Evolutionary conservation across 1,140 invertebrate species (phyloP).

Genomic region (Drosophila busckii): DNA sequence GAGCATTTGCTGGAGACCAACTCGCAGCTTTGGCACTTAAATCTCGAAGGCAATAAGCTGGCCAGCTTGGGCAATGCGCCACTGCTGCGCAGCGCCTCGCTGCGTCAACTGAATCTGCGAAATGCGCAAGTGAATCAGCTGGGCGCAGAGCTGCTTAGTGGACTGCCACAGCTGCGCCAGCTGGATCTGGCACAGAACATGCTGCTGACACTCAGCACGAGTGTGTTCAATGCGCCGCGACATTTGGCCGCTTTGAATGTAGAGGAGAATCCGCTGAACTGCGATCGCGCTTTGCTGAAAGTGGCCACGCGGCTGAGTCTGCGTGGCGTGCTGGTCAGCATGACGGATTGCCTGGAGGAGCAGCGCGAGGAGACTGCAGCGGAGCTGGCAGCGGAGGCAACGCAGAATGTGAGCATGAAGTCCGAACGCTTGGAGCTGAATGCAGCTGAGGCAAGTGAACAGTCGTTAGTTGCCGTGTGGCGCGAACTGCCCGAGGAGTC

Average conservation of each 20-base stretch:
- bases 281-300: conserved; percentile 47
- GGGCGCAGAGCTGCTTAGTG: conserved; percentile 32
- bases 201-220: conserved; percentile 50
- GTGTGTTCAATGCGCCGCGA: conserved; percentile 42
- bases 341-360: conserved; percentile 47
- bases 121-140: conserved; percentile 68
- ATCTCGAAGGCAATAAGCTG: conserved; percentile 71
- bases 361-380: neutral
- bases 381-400: conserved; percentile 13
- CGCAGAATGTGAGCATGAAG: neutral
- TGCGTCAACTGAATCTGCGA: conserved; percentile 56
- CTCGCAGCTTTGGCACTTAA: conserved; percentile 40
- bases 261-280: conserved; percentile 64
- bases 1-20: conserved; percentile 63
- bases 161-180: conserved; percentile 51
- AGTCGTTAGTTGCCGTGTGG: conserved; percentile 46
- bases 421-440: conserved; percentile 42
- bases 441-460: conserved; percentile 17
- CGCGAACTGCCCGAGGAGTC: conserved; percentile 50
- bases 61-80: conserved; percentile 38
- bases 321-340: conserved; percentile 40
- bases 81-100: conserved; percentile 42
- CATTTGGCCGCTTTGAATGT: conserved; percentile 51
- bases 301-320: conserved; percentile 41
- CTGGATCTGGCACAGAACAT: conserved; percentile 67